Conservation (phyloP, 2,113 vertebrate species). For the Neogobius melanostomus region DNA sequence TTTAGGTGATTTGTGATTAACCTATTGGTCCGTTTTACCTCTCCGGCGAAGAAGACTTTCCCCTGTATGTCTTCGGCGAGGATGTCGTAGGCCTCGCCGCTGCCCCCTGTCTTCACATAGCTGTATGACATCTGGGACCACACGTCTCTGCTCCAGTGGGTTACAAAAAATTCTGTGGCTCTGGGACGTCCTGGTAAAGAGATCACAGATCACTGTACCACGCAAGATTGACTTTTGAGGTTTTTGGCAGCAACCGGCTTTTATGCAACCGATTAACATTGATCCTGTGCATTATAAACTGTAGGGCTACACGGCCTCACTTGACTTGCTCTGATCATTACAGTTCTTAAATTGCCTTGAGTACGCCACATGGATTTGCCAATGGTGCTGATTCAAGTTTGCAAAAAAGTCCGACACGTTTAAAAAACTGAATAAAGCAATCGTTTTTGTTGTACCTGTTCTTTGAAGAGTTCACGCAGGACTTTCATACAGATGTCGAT, state of each 20-base stretch:
- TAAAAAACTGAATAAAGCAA: too few relatives aligned
- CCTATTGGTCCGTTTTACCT: constrained; percentile 72
- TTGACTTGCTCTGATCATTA: too few relatives aligned
- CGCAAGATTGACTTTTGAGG: not conserved
- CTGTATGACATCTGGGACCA: constrained; percentile 99
- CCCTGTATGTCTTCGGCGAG: constrained; percentile 94
- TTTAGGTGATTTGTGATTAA: too few relatives aligned
- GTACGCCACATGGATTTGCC: too few relatives aligned
- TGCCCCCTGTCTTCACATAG: constrained; percentile 94
- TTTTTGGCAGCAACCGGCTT: too few relatives aligned
- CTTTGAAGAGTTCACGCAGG: constrained; percentile 89
- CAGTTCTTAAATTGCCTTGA: too few relatives aligned
- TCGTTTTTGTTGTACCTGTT: constrained; percentile 80
- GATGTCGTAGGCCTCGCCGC: constrained; percentile 93
- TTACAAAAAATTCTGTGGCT: constrained; percentile 89
- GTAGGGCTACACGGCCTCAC: too few relatives aligned
- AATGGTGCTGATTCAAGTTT: too few relatives aligned
- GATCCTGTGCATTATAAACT: too few relatives aligned
- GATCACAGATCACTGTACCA: not conserved
- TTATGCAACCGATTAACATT: too few relatives aligned
- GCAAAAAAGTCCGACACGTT: too few relatives aligned
- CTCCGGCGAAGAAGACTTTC: constrained; percentile 93
- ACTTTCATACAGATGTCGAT: constrained; percentile 86
- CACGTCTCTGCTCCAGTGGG: constrained; percentile 87
- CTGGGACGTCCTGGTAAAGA: constrained; percentile 86